phyloP scores from a whole-genome alignment of 1,140 invertebrate species.

The Anoplophora glabripennis region DNA sequence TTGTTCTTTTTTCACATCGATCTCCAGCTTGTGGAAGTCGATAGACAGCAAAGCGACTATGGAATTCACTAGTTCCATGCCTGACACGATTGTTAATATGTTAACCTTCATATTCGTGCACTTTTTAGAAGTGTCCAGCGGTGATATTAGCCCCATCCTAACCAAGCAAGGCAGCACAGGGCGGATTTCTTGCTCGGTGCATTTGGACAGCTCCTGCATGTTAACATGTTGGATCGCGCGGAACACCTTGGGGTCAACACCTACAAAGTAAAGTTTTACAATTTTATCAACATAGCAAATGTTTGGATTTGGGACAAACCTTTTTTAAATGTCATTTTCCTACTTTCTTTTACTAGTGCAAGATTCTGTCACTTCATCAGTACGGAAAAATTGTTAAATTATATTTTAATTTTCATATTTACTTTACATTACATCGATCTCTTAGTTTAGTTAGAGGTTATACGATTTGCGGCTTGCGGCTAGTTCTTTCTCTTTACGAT shows the following conservation, averaged over 20 bases:
- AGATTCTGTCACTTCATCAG: too few relatives aligned
- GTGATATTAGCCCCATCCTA: conserved; percentile 87
- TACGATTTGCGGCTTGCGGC: too few relatives aligned
- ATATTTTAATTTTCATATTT: too few relatives aligned
- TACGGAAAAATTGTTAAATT: too few relatives aligned
- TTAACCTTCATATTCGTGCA: conserved; percentile 83
- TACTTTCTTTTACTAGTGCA: neutral
- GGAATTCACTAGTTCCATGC: conserved; percentile 91
- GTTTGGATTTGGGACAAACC: neutral
- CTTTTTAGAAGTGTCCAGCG: conserved; percentile 78
- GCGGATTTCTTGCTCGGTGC: conserved; percentile 71
- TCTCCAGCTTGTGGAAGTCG: conserved; percentile 90
- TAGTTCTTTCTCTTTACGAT: too few relatives aligned
- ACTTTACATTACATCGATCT: too few relatives aligned
- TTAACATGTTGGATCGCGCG: conserved; percentile 76
- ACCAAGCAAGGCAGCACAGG: conserved; percentile 90
- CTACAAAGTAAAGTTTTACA: neutral
- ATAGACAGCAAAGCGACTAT: conserved; percentile 91
- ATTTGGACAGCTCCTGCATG: conserved; percentile 66
- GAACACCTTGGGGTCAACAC: conserved; percentile 65
- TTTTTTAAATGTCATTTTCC: conserved; percentile 27
- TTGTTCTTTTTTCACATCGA: conserved; percentile 90
- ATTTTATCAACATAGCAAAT: neutral
- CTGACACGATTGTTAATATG: conserved; percentile 83
- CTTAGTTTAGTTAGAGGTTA: too few relatives aligned